Evolutionary conservation across 2,888 invertebrate genomes (phyloP), one percentile per base, ranked within the genome.

Genomic region (Meliscaeva auricollis): DNA sequence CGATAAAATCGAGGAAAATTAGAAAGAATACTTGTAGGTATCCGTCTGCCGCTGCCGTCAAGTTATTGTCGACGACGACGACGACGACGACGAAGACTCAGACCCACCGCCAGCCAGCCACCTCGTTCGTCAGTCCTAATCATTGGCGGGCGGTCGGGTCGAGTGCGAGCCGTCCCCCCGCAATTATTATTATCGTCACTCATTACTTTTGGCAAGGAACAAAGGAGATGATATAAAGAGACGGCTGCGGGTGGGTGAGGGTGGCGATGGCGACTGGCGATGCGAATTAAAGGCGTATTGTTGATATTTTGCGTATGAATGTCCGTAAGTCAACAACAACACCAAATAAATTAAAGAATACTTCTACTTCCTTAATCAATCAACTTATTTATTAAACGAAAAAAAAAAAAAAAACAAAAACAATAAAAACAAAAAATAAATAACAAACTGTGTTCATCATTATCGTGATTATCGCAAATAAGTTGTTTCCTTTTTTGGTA

Each of bases 401-500:
- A 64, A 50, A 50, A 11, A 3, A 20, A 50, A 50, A 22, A 64
- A 50, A 22, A 22, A 3, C 3, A 50, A 50, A 32, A 46, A 64
- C 64, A 64, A n/a, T n/a, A 4, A 44, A 41, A 41, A 3, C 13
- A 15, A 15, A 54, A 54, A 54, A 54, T 54, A 54, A 54, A 54
- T 54, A 54, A 62, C 44, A 44, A 58, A 79, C 41, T 46, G 52
- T 38, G n/a, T 15, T 41, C 44, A 62, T 35, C 7, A 35, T 8
- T 35, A 46, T 66, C 54, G 30, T 46, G 60, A 52, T 84, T 35
- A 76, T 68, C 77, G 72, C 73, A 85, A 85, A 77, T 77, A 81
- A 77, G 60, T 85, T 81, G 76, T 77, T 81, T 85, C 80, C 80
- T 85, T 87, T 78, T 87, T 87, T 87, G 77, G 87, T 87, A 73